Conservation (phyloP, 2,888 invertebrate genomes). For the Plagiodera versicolora region DNA sequence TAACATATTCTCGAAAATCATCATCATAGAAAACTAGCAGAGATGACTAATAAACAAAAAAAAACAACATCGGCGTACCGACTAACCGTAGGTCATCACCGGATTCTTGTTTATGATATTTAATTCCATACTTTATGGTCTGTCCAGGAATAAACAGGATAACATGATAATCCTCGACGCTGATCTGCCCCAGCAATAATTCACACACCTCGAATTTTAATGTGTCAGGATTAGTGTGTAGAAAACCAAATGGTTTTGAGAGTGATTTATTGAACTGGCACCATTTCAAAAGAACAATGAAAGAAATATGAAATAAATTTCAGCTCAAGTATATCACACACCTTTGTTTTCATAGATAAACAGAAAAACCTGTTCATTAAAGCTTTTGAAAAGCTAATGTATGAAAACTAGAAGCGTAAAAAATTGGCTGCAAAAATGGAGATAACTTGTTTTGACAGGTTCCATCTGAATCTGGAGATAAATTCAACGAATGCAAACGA, state of each 20-base stretch:
- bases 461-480: no score
- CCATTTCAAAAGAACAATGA: neutral
- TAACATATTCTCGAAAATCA: no score
- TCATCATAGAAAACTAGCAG: neutral
- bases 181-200: conserved; percentile 34
- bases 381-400: no score
- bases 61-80: neutral
- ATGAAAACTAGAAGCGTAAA: no score
- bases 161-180: conserved; percentile 44
- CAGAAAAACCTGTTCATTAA: no score
- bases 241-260: conserved; percentile 18
- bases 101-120: conserved; percentile 14
- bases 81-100: neutral
- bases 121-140: conserved; percentile 41
- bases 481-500: no score
- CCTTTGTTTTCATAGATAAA: no score
- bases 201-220: conserved; percentile 27
- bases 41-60: neutral
- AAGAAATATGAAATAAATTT: neutral
- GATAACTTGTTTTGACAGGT: no score
- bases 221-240: conserved; percentile 23
- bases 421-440: no score
- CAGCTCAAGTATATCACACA: no score
- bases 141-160: conserved; percentile 43
- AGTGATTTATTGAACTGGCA: conserved; percentile 14